Conservation (phyloP, 2,888 invertebrate genomes). For the Hirudinaria manillensis region DNA sequence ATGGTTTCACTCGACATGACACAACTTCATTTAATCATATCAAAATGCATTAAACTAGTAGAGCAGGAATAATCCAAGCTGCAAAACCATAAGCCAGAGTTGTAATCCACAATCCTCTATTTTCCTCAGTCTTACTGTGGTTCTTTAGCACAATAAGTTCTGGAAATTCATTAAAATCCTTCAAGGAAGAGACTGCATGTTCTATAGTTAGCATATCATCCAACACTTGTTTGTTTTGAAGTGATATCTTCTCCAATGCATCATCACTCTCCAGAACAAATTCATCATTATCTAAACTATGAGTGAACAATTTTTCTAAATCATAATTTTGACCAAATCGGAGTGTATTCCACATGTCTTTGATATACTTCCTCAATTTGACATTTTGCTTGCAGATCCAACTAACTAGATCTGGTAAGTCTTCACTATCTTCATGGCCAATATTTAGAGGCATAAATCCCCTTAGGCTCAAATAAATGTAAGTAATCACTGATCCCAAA, state of each 20-base stretch:
- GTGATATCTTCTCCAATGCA: background rate
- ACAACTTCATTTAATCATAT: too few relatives aligned
- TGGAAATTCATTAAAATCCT: too few relatives aligned
- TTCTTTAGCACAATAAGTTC: background rate
- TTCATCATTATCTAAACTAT: background rate
- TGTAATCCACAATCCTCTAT: slow-evolving; percentile 4
- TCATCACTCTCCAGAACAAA: background rate
- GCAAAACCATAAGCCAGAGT: background rate
- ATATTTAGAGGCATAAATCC: background rate
- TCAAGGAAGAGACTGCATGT: background rate
- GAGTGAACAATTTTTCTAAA: background rate
- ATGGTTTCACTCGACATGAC: too few relatives aligned
- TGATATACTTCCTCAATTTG: background rate
- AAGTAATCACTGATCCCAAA: background rate
- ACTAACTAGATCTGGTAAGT: background rate
- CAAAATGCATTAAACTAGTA: slow-evolving; percentile 8
- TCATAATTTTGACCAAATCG: background rate
- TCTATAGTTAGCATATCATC: slow-evolving; percentile 3
- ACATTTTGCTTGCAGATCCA: background rate
- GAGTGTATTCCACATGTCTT: background rate
- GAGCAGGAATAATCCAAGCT: background rate
- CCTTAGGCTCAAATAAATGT: background rate
- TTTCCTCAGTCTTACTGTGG: background rate
- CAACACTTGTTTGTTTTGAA: slow-evolving; percentile 3
- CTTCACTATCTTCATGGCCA: background rate